A percentile compares a stretch with the other conserved stretches of the same genome.
Evolutionary conservation across 2,888 invertebrate species (phyloP).

Genomic region (Geophilus truncorum): DNA sequence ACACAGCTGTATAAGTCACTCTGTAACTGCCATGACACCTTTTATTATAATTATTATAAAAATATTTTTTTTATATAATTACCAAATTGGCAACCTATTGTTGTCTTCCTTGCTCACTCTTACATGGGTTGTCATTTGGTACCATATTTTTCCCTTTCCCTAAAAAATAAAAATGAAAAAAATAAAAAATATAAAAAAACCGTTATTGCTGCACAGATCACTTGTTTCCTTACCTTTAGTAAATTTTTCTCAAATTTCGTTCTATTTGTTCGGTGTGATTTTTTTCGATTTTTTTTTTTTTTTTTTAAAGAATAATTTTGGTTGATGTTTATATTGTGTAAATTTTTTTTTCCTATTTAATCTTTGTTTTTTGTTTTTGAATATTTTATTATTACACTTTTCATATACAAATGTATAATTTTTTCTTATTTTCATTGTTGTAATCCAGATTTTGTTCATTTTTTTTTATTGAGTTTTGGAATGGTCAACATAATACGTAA

Average conservation of each 20-base stretch:
- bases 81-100: slow-evolving; percentile 29
- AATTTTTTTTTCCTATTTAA: neutral
- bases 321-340: neutral
- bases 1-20: neutral
- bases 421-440: neutral
- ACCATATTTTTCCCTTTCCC: neutral
- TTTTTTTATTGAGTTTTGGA: slow-evolving; percentile 4
- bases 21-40: slow-evolving; percentile 31
- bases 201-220: neutral
- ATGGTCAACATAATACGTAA: slow-evolving; percentile 30
- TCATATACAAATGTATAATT: slow-evolving; percentile 43
- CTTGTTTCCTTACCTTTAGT: neutral
- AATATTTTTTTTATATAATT: slow-evolving; percentile 2
- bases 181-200: neutral
- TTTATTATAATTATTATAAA: neutral
- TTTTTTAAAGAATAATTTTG: neutral
- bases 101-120: slow-evolving; percentile 32
- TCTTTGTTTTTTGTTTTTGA: slow-evolving; percentile 38
- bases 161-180: neutral
- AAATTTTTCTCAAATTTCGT: no score
- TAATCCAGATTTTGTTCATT: slow-evolving; percentile 30
- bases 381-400: slow-evolving; percentile 43
- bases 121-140: slow-evolving; percentile 28
- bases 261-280: neutral
- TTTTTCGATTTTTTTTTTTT: neutral